These are phyloP conservation scores for Andricus curvator DNA, from an alignment of 2,888 invertebrate genomes.

Conservation along the genomic window DNA sequence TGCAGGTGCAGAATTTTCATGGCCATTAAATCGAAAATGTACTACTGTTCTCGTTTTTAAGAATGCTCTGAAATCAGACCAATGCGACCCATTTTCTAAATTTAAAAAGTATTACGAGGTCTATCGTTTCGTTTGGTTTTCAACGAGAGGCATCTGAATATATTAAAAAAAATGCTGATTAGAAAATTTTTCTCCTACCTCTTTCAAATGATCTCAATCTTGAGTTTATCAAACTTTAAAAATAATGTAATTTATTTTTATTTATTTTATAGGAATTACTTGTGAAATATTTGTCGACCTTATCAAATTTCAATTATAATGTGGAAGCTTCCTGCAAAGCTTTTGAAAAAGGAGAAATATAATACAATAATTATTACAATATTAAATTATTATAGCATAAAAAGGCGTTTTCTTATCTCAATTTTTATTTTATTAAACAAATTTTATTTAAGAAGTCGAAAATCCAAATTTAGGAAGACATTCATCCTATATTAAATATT, in stretches of 20 bases:
- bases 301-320: neutral
- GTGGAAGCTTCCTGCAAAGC: too few species aligned
- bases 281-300: neutral
- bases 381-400: too few species aligned
- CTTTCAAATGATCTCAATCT: neutral
- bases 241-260: neutral
- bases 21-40: neutral
- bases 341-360: too few species aligned
- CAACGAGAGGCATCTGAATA: neutral
- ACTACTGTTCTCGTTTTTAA: neutral
- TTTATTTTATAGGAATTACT: neutral
- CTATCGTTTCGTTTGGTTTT: neutral
- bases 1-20: neutral
- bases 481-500: too few species aligned
- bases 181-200: neutral
- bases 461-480: too few species aligned
- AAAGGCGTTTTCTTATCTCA: too few species aligned
- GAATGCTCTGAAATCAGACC: neutral
- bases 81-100: slow-evolving; percentile 30
- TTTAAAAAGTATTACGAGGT: slow-evolving; percentile 39
- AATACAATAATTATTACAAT: too few species aligned
- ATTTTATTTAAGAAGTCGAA: too few species aligned
- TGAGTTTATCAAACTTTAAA: neutral
- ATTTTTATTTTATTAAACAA: too few species aligned
- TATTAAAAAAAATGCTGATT: neutral